Evolutionary conservation across 1,140 invertebrate species (phyloP), one percentile per base, ranked within the genome.

Genomic region (Oreohelix idahoensis): DNA sequence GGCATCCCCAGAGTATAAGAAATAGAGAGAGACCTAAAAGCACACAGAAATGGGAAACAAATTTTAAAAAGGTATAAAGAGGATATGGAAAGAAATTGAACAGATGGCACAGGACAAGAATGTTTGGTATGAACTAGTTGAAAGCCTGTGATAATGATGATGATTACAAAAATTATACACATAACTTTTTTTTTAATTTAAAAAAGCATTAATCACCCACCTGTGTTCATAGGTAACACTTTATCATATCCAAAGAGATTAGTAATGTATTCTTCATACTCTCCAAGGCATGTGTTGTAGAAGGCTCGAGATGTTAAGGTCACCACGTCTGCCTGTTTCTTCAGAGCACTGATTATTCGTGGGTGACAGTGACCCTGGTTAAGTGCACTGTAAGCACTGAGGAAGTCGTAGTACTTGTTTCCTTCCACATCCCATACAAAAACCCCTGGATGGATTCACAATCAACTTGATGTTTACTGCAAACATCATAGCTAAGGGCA

Each of bases 361-460:
- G 98, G 98, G 93, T 99, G 98, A 89, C 98, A 98, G 91, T 99
- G 98, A 0, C 98, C 98, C 92, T 99, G 98, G 93, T 99, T 99
- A 5, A 99, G 97, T 0, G 98, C 97, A 73, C 97, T 98, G 93
- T 99, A 99, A 17, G 97, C 98, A 90, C 97, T 98, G 8, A 99
- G 93, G 92, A 98, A 99, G 92, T 99, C 98, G 88, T 95, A 98
- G 91, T 99, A 99, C 76, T 95, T 94, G 89, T 96, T 97, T 0
- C 97, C 98, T 90, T 99, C 98, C 0, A 99, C 96, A 91, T 99
- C 98, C 97, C 97, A 99, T 76, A 99, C 95, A 90, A 95, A 96
- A 13, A 97, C 95, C 87, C 97, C 96, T 97, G 88, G 69, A 93
- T 23, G 29, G 32, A 32, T 29, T 32, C 63, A 66, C 11, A 32